Base-by-base conservation (phyloP, 1,140 invertebrate species). In the Anoplolepis gracilipes region DNA sequence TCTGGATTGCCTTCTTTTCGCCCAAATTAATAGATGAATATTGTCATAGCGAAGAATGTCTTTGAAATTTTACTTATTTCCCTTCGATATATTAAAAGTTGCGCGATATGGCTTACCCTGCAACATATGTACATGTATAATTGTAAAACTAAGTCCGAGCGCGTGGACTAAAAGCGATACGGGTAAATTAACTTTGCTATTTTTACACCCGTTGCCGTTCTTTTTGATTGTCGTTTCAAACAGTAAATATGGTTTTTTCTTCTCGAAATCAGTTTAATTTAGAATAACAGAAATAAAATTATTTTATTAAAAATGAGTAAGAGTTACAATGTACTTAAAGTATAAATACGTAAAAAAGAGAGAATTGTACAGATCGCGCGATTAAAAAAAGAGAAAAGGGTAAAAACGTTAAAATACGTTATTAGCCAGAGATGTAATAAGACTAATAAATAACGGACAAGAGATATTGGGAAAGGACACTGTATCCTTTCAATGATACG, bases 361-460 rank as follows among this genome's bases (percentile, higher is more conserved):
- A 8, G n/a, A 33, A 75, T 6, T 16, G 4, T 22, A n/a, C n/a
- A 28, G 33, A 76, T 64, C 25, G 30, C 0, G n/a, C n/a, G n/a
- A n/a, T n/a, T n/a, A 55, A 55, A 42, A 42, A 77, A 61, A 39
- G 28, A 33, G 55, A 13, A 57, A 39, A 10, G 39, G 13, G 42
- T 2, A 25, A 59, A 53, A 19, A 46, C 61, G 53, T n/a, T 78
- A 85, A 59, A 88, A 86, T 67, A 33, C 87, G 86, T 92, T 88
- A 92, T 92, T 92, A 91, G 90, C 87, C 85, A 88, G 86, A 42
- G 10, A 92, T 91, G 85, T 87, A 90, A 92, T 82, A 89, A 90
- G 85, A 89, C 57, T 91, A 87, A 89, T 89, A 90, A 93, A 92
- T 90, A 92, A 90, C n/a, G n/a, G 89, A 87, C 88, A 91, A 91